These are phyloP conservation scores for Clarias magur DNA, from an alignment of 2,113 vertebrate genomes.

Conservation along the genomic window DNA sequence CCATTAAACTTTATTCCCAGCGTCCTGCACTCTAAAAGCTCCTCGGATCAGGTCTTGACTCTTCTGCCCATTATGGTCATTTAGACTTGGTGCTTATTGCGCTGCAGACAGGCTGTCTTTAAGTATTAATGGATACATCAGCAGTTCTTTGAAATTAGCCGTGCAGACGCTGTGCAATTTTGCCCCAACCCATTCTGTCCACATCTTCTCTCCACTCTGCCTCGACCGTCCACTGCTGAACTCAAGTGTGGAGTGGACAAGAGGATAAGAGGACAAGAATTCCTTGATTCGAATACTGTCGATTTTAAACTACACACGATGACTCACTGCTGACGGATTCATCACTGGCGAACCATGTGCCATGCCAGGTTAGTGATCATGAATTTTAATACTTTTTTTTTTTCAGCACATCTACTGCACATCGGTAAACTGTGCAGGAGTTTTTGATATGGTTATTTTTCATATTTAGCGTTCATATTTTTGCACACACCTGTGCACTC, in stretches of 20 bases:
- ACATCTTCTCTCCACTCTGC: constrained; percentile 23
- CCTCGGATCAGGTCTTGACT: constrained; percentile 39
- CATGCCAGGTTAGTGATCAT: constrained; percentile 51
- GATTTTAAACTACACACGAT: neutral
- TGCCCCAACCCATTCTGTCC: constrained; percentile 39
- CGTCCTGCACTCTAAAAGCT: constrained; percentile 42
- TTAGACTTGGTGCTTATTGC: constrained; percentile 52
- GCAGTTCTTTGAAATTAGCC: constrained; percentile 57
- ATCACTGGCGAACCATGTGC: constrained; percentile 14
- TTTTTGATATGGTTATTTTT: constrained; percentile 25
- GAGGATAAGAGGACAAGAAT: neutral
- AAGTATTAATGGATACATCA: constrained; percentile 64
- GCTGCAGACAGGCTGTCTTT: constrained; percentile 52
- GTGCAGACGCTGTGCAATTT: constrained; percentile 44
- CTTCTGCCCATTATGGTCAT: constrained; percentile 49
- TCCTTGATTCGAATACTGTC: neutral
- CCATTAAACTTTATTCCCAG: constrained; percentile 33
- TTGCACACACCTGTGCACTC: neutral
- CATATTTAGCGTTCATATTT: constrained; percentile 1
- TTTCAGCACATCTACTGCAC: neutral
- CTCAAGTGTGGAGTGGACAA: constrained; percentile 18
- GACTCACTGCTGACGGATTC: constrained; percentile 27
- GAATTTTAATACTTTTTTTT: neutral
- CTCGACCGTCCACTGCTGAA: constrained; percentile 18
- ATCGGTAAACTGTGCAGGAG: neutral